These are phyloP conservation scores for Dasyurus viverrinus DNA, from an alignment of 2,113 vertebrate species.

Conservation along the genomic window DNA sequence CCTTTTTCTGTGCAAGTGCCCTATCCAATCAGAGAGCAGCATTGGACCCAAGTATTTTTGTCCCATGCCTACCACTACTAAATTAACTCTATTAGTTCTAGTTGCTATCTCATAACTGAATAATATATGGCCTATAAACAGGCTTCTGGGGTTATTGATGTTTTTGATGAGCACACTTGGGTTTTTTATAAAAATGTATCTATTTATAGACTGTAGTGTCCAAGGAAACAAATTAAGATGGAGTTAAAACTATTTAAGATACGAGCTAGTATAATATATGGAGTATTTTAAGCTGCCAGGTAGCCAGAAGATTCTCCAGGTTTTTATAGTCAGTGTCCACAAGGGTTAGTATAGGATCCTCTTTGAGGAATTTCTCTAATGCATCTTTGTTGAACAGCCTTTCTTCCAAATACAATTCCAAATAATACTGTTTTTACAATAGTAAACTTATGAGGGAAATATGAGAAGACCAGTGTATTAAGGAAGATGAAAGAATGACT, in stretches of 20 bases:
- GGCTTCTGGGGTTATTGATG: neutral
- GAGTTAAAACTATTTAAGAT: neutral
- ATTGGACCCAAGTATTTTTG: neutral
- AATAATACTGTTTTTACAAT: neutral
- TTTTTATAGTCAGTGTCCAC: neutral
- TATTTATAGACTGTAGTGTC: neutral
- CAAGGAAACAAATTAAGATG: neutral
- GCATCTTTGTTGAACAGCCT: neutral
- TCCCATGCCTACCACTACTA: neutral
- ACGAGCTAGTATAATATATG: neutral
- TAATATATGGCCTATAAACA: neutral
- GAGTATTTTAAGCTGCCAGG: neutral
- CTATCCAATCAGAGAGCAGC: neutral
- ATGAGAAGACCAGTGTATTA: neutral
- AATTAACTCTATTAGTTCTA: neutral
- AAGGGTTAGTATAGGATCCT: neutral
- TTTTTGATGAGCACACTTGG: neutral
- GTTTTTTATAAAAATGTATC: neutral
- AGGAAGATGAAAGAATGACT: neutral
- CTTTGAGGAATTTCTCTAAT: neutral
- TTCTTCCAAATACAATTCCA: neutral
- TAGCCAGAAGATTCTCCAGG: neutral
- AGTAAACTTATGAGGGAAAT: neutral
- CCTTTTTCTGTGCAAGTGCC: too few relatives aligned
- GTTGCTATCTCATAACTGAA: neutral